phyloP scores from a whole-genome alignment of 2,888 invertebrate genomes.

The Caenorhabditis auriculariae region DNA sequence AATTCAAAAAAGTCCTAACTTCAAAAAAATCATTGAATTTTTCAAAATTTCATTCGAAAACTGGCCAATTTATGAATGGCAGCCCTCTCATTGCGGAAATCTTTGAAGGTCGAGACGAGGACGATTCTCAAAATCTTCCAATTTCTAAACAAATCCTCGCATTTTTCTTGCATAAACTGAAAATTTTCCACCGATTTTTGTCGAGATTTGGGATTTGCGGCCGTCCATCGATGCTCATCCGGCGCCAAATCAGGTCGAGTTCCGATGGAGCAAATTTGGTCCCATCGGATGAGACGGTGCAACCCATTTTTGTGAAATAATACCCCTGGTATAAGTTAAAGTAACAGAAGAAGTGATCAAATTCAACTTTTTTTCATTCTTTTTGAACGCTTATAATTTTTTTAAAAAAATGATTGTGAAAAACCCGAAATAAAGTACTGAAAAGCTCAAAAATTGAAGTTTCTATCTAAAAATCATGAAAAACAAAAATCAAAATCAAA shows the following conservation, averaged over 20 bases:
- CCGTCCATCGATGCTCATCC: constrained; percentile 9
- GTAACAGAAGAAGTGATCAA: constrained; percentile 4
- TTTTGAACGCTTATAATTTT: no score
- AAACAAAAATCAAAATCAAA: no score
- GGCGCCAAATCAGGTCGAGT: constrained; percentile 20
- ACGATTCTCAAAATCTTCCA: constrained; percentile 30
- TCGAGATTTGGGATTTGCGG: not conserved
- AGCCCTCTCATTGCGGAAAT: constrained; percentile 27
- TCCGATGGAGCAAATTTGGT: constrained; percentile 18
- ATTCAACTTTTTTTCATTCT: no score
- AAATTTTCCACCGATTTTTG: no score
- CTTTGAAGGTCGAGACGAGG: constrained; percentile 34
- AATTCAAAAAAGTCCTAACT: no score
- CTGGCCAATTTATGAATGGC: constrained; percentile 15
- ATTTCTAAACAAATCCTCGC: no score
- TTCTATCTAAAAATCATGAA: not conserved
- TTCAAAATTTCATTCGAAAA: not conserved
- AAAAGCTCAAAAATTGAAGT: not conserved
- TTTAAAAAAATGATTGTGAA: no score
- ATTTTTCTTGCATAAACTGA: no score
- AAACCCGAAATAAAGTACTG: not conserved
- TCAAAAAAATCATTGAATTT: no score
- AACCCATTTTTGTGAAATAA: constrained; percentile 18
- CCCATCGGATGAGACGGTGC: constrained; percentile 25
- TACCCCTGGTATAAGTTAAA: constrained; percentile 6